Evolutionary conservation across 2,113 vertebrate species (phyloP), one percentile per base, ranked within the genome.

Genomic region (Gopherus flavomarginatus): DNA sequence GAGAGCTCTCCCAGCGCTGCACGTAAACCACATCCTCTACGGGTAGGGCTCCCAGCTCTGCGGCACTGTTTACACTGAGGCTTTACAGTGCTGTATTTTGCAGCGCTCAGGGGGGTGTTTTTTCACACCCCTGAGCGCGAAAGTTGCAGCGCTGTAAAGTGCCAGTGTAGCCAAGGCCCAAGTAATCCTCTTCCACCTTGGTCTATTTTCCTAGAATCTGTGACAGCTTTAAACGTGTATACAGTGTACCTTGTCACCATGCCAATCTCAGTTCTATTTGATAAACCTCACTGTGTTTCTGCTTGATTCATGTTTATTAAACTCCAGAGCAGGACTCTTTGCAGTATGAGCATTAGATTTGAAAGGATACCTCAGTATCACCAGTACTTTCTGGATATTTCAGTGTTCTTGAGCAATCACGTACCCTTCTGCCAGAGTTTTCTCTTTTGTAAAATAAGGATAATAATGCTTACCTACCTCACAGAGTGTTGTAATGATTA

Each of bases 141-240:
- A 42, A 42, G 42, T 42, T 42, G 42, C 42, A 42, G 42, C 4
- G 42, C 42, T 42, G 42, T 42, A 42, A 42, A 42, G 42, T 42
- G 42, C 42, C 42, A 42, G 42, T 42, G 42, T 42, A 42, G 42
- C 42, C 42, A 42, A 42, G 42, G 42, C 42, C 42, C 92, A 94
- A 85, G 95, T 96, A 98, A 98, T 97, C 96, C 81, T 83, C 56
- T 38, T 97, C 93, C 69, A 94, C 93, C 54, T 90, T 92, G 96
- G 86, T 5, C 0, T 90, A 69, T 56, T 81, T 92, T 95, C 85
- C 93, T 44, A 84, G 94, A 95, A 93, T 83, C 79, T 22, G 11
- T 52, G 90, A 79, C 92, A 94, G 85, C 10, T 90, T 92, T 94
- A 77, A 87, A 94, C 88, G 93, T 83, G 83, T 96, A 87, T 90